Evolutionary conservation across 2,113 vertebrate species (phyloP), one percentile per base, ranked within the genome.

Genomic region (Antigone vipio): DNA sequence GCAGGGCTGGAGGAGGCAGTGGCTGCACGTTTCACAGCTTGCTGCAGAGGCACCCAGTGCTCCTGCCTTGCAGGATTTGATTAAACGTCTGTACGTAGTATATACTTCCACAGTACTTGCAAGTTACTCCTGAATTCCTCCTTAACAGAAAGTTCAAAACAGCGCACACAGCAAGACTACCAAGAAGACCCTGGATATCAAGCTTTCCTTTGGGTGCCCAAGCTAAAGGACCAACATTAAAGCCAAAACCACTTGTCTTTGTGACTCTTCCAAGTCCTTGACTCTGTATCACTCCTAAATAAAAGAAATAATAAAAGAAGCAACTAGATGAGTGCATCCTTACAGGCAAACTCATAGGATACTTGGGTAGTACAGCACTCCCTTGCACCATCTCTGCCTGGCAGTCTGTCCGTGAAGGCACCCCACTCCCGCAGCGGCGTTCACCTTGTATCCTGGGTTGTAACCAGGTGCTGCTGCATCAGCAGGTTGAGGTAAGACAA

Each of bases 201-300:
- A 6, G 0, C 15, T 23, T 30, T n/a, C n/a, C 35, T n/a, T 38
- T 0, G 0, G 14, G 9, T 49, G 19, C 14, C 40, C 19, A 9
- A 23, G 30, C 17, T 20, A 8, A 34, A 93, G 6, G 17, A 53
- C 20, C 35, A 53, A 13, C 6, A 32, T 12, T 13, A 58, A 40
- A 66, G 7, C 5, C 35, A 34, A 42, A 21, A 56, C 15, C 21
- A 35, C 9, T 29, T n/a, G 11, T 24, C 26, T 68, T 14, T 13
- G 19, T 3, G 12, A 32, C 32, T 78, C 35, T 15, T 38, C 0
- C 8, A 60, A 55, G 8, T 52, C 29, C 53, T 30, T 63, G 53
- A 40, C 17, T 45, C 53, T 44, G 32, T 12, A 42, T 30, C 0
- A 0, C 34, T 86, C 38, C 22, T 29, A 42, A 86, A 52, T 42